Base-by-base conservation (phyloP, 2,113 vertebrate genomes). In the Xenus cinereus region DNA sequence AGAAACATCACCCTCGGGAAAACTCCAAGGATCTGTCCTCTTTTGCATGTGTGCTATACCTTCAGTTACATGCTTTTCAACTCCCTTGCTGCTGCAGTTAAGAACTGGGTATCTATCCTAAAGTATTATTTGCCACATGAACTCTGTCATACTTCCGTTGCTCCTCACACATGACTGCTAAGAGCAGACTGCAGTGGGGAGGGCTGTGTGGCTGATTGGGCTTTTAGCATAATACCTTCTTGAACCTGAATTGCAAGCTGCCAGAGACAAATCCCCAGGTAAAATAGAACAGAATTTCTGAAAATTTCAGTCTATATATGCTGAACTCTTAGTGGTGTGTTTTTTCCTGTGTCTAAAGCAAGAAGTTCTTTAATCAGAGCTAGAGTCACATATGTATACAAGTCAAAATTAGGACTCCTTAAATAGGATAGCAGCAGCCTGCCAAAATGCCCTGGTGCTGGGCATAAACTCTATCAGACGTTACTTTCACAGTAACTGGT, bases 151-250 rank as follows among this genome's bases (percentile, higher is more conserved):
- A 7, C 12, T 50, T 37, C 1, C 15, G 4, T 33, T 84, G 30
- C 17, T 68, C 43, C 28, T 63, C 2, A 0, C 19, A 2, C 12
- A 17, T 27, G n/a, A 12, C 26, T 79, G 66, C 22, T 26, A 3
- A 27, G 22, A 32, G 2, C 59, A 87, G 26, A 1, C 16, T 56
- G 45, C 16, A 14, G 14, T 41, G 66, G 32, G 24, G 12, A 33
- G 27, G 21, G 12, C 27, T 53, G 6, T 2, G 2, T 39, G 74
- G 4, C 30, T 30, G 26, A 41, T 1, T 7, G 54, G 67, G 35
- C 23, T 79, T 56, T 72, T 33, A 66, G 45, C 10, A 6, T 10
- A 51, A 37, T 18, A 20, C 9, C 3, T 32, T 53, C 23, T 39
- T 53, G 35, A 76, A 33, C 30, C 18, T 17, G 15, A 9, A 46